Evolutionary conservation across 23 tunicate species (phyloP), one percentile per base, ranked within the genome.

Genomic region (Clavelina lepadiformis): DNA sequence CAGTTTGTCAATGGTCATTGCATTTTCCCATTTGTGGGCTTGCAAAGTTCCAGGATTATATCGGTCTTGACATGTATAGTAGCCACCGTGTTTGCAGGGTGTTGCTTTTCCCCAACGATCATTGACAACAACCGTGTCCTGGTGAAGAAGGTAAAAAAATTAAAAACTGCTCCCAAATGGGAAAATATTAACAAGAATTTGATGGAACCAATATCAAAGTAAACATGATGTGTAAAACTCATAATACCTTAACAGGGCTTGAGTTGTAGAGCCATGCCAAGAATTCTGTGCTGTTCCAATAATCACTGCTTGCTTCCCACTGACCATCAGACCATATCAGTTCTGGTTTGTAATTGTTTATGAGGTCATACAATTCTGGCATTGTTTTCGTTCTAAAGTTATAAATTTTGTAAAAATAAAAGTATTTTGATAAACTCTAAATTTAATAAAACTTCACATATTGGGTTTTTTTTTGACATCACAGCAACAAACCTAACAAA

Each of bases 221-320:
- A n/a, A n/a, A n/a, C n/a, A n/a, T n/a, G n/a, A n/a, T n/a, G n/a
- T n/a, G n/a, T n/a, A n/a, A n/a, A n/a, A 41, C 11, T 15, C 49
- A 41, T 41, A 15, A 41, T 41, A 77, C 83, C 75, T 77, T 77
- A 2, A 77, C 83, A 2, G 83, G 83, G 58, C 75, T 67, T 22
- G 67, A 67, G 68, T 77, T 77, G 55, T 77, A 77, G 27, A 77
- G 59, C 83, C 83, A 77, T 15, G 83, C 83, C n/a, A 77, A 33
- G 44, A 77, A 77, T 57, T 77, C 75, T 1, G 83, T 54, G 8
- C 62, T 52, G 21, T 33, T 69, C 75, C 74, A 77, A 44, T 77
- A 77, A 31, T 45, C 57, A 57, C 58, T 68, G 3, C 75, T 68
- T 21, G 59, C 83, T 22, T 22, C 51, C 23, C 23, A 41, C 21